Percentiles rank a stretch among this genome's conserved stretches.
These are phyloP conservation scores for Phymatocera aterrima DNA, from an alignment of 2,888 invertebrate species.

Conservation along the genomic window DNA sequence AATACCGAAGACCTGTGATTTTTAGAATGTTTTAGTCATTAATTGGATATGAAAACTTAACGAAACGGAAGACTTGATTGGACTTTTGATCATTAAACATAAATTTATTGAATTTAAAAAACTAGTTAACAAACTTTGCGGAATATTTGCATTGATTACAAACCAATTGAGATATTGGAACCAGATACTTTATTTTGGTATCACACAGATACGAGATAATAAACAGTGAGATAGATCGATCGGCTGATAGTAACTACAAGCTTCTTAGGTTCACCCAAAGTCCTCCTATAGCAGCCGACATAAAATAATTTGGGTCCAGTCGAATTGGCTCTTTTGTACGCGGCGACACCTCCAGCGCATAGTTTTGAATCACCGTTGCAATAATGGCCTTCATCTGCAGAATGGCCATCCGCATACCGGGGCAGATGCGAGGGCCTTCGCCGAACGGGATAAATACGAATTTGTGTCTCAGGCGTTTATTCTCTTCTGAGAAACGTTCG, in stretches of 20 bases:
- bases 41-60: too few relatives aligned
- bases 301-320: slow-evolving; percentile 49
- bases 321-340: slow-evolving; percentile 58
- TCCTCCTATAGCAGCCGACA: slow-evolving; percentile 47
- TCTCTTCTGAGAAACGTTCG: slow-evolving; percentile 48
- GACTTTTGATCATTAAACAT: too few relatives aligned
- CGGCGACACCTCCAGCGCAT: slow-evolving; percentile 56
- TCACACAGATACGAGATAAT: neutral
- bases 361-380: slow-evolving; percentile 54
- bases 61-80: too few relatives aligned
- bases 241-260: neutral
- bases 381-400: slow-evolving; percentile 58
- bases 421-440: slow-evolving; percentile 40
- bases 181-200: neutral
- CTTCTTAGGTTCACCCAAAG: slow-evolving; percentile 46
- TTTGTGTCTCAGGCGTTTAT: slow-evolving; percentile 34
- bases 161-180: neutral
- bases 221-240: neutral
- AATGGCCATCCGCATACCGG: slow-evolving; percentile 48
- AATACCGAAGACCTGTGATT: too few relatives aligned
- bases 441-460: slow-evolving; percentile 43
- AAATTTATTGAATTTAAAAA: too few relatives aligned
- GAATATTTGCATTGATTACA: neutral
- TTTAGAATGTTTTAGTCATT: too few relatives aligned
- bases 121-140: too few relatives aligned